Evolutionary conservation across 2,888 invertebrate genomes (phyloP), one percentile per base, ranked within the genome.

Genomic region (Sycophila texana): DNA sequence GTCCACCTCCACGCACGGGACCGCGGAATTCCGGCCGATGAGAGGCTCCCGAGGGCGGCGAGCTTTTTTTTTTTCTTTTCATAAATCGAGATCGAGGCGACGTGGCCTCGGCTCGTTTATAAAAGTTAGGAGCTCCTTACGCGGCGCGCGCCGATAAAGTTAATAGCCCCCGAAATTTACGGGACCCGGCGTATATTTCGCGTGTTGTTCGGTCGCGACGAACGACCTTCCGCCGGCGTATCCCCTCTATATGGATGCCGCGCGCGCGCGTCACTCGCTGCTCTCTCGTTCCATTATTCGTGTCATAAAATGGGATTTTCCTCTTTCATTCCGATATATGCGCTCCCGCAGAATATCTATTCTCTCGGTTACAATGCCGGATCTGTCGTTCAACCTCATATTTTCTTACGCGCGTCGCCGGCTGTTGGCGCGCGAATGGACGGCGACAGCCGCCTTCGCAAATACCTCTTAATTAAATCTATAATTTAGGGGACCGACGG

Each of bases 161-260:
- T 88, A 87, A 88, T 88, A 88, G 87, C 86, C 85, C 83, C 79
- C 83, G 79, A 88, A 89, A 88, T 88, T 88, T 86, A 84, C 84
- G 83, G 82, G 47, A 55, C 30, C 74, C 70, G 70, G 80, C 80
- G 81, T 74, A 80, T 81, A 82, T 83, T 84, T 82, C 81, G 72
- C 74, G 77, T 78, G 81, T 80, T 81, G 80, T 73, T 71, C 71
- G 39, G 22, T n/a, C 58, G 39, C 80, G 82, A 84, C 81, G 79
- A 80, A 84, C 67, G 61, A 66, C 10, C 39, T 10, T 5, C 39
- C 39, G 39, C 10, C 7, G 39, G 39, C 39, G 10, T 39, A 39
- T 39, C 10, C 7, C 39, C 39, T 10, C 10, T 39, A 26, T 26
- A 26, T n/a, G 49, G 47, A 20, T 20, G 20, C 22, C 5, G 1